Conservation (phyloP, 2,113 vertebrate genomes). For the Lophura nycthemera region DNA sequence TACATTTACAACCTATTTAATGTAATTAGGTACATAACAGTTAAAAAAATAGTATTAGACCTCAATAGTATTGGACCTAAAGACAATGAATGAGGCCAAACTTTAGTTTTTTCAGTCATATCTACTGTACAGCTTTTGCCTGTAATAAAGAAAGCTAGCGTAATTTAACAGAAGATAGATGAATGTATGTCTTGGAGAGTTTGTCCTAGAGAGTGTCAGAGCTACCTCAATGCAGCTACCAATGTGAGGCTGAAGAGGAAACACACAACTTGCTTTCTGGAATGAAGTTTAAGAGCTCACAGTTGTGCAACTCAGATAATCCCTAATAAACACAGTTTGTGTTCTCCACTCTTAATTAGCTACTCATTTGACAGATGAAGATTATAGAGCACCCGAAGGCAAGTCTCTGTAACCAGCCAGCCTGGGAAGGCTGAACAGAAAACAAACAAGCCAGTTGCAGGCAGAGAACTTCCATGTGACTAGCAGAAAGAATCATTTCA, state of each 20-base stretch:
- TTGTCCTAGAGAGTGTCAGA: background rate
- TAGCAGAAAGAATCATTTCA: background rate
- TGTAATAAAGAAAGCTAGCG: background rate
- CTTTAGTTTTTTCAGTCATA: background rate
- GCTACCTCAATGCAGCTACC: background rate
- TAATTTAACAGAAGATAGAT: background rate
- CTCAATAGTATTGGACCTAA: background rate
- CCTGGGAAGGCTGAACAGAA: background rate
- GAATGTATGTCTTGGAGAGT: background rate
- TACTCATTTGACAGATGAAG: slow-evolving; percentile 28
- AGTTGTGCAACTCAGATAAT: background rate
- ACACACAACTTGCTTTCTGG: background rate
- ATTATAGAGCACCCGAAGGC: slow-evolving; percentile 20
- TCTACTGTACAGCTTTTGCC: background rate
- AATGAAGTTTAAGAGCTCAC: background rate
- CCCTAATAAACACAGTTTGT: background rate
- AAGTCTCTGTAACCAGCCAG: background rate
- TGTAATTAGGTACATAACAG: background rate
- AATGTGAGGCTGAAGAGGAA: background rate
- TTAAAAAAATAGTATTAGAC: background rate
- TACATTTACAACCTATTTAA: background rate
- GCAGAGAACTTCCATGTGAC: background rate
- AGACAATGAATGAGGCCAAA: fast-evolving
- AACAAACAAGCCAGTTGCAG: background rate
- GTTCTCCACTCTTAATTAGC: slow-evolving; percentile 30